Conservation (phyloP, 53 echinoderm and acorn worm genomes). For the Patiria pectinifera region DNA sequence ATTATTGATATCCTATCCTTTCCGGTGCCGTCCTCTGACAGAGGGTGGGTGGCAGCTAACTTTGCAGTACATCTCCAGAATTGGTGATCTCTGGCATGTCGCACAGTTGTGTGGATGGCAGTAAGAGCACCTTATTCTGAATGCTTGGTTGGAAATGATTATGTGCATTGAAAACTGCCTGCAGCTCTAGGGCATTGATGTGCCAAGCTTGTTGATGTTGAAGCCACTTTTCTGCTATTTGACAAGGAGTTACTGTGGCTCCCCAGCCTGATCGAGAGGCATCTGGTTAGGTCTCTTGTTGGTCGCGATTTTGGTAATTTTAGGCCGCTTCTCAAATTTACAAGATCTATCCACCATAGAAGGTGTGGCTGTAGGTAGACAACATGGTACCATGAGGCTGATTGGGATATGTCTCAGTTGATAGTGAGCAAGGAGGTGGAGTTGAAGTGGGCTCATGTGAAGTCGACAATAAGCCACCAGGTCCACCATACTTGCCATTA, state of each 20-base stretch:
- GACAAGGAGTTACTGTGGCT: neutral
- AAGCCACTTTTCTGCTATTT: neutral
- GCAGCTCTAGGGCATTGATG: slow-evolving; percentile 42
- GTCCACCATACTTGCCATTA: slow-evolving; percentile 44
- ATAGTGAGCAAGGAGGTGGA: slow-evolving; percentile 47
- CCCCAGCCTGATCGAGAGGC: slow-evolving; percentile 13
- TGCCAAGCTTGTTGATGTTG: neutral
- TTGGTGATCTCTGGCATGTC: too few relatives aligned
- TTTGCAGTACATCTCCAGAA: too few relatives aligned
- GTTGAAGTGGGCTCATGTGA: slow-evolving; percentile 42
- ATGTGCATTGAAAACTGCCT: slow-evolving; percentile 16
- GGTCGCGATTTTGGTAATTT: neutral
- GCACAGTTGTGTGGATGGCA: too few relatives aligned
- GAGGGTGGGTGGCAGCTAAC: too few relatives aligned
- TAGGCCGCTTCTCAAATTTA: neutral
- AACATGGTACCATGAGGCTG: neutral
- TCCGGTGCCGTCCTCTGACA: too few relatives aligned
- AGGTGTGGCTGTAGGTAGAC: slow-evolving; percentile 11
- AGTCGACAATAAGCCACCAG: slow-evolving; percentile 9
- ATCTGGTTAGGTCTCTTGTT: neutral
- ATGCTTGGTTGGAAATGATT: neutral
- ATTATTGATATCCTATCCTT: too few relatives aligned
- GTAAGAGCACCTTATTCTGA: neutral
- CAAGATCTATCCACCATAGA: slow-evolving; percentile 2
- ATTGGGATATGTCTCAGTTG: neutral